Evolutionary conservation across 2,113 vertebrate genomes (phyloP), one percentile per base, ranked within the genome.

Genomic region (Phaetusa simplex): DNA sequence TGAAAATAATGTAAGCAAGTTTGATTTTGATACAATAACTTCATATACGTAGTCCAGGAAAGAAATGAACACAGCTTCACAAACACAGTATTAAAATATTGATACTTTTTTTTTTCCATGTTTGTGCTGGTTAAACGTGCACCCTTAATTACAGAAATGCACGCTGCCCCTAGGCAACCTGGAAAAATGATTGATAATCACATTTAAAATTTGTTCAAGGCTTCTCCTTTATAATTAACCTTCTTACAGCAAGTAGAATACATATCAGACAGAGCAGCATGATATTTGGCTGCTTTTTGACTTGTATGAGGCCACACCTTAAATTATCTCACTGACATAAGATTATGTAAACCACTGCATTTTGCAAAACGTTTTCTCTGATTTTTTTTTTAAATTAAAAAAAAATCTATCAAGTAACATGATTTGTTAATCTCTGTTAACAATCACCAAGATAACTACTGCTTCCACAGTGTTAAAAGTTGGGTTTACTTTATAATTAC

Each of bases 181-280:
- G 71, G 71, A 56, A 86, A 82, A 79, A 22, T 74, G 10, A 91
- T 17, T 91, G 94, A 79, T 86, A 83, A 74, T 89, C 90, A 76
- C 45, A 77, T 91, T 96, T 91, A 77, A 14, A 93, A 90, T 90
- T 95, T 93, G 10, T 93, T 96, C 85, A 92, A 96, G 42, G 40
- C 22, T 85, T 77, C 47, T 92, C 55, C 84, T 93, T 94, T 50
- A 65, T 71, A 95, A 95, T 85, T 91, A 92, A 90, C 43, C 15
- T 45, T 43, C 50, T 93, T 59, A 47, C 2, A 89, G 73, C 12
- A 27, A 59, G 18, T 6, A 78, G 38, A 86, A 69, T 12, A 64
- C 47, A 36, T 30, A 59, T 47, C 78, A 79, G 32, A 86, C 26
- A n/a, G 2, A 52, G 43, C 22, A 88, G 8, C 22, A 38, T 19